Evolutionary conservation across 2,797 vertebrate species (phyloP), one percentile per base, ranked within the genome.

Genomic region (Chaunax sp.): DNA sequence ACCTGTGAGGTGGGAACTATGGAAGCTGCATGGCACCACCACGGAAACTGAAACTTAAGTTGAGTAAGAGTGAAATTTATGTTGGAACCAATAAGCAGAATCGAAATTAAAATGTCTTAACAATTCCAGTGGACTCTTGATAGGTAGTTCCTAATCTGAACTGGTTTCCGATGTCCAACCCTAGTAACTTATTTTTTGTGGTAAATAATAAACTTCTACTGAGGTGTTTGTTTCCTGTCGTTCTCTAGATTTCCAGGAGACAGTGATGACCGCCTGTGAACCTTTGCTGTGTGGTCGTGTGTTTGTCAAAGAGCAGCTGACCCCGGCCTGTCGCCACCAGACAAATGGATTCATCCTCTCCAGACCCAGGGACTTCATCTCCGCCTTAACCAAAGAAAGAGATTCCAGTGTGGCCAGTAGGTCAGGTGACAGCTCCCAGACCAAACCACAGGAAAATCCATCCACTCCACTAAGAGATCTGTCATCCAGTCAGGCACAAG

Each of bases 241-340:
- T 58, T 62, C 13, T 62, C 4, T 37, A 88, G 90, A 83, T 46
- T 23, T 56, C 47, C 79, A 69, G 68, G 49, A 61, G 53, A 14
- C 62, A 10, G 43, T 19, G 7, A 1, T 12, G 13, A 9, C 25
- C 5, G 57, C 81, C 38, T 59, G 43, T 41, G 81, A 88, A 10
- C 80, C 89, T 20, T 83, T 76, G 53, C 61, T 83, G 16, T 92
- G 78, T 20, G 94, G 94, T 58, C 94, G 95, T 0, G 54, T 93
- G 4, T 52, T 93, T 30, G 88, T 95, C 16, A 90, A 80, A 15
- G 95, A 96, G 43, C 87, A 91, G 61, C 69, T 86, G 15, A 87
- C 88, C 20, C 77, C 86, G 0, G 37, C 86, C 15, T 77, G 79
- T 35, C 80, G 88, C 19, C 94, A 93, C 62, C 93, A 94, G 52